Percentiles rank a stretch among this genome's conserved stretches.
Conservation (phyloP, 2,797 vertebrate species). For the Acrossocheilus wenchowensis region DNA sequence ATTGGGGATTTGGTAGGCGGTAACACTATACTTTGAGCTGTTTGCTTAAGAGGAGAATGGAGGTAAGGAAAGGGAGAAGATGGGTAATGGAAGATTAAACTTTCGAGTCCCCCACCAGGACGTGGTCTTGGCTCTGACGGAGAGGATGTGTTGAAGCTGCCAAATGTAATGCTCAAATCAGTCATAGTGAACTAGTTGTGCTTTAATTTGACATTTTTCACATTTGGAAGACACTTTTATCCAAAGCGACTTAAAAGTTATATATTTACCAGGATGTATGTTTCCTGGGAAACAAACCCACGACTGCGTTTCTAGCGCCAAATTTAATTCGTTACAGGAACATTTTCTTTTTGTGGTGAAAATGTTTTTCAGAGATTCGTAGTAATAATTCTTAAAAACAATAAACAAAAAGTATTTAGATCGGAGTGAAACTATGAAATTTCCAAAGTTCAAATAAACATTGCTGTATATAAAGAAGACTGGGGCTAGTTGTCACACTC, state of each 20-base stretch:
- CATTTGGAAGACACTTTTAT: slow-evolving; percentile 18
- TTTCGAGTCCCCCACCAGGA: slow-evolving; percentile 36
- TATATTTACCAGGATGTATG: not conserved
- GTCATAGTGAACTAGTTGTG: slow-evolving; percentile 24
- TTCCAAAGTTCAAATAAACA: not conserved
- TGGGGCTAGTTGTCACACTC: not conserved
- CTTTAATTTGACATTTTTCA: slow-evolving; percentile 16
- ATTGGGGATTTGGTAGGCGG: slow-evolving; percentile 67
- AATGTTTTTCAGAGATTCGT: not conserved
- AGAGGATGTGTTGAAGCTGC: slow-evolving; percentile 19
- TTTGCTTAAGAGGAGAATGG: slow-evolving; percentile 58
- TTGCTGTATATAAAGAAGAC: not conserved
- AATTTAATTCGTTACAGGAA: not conserved
- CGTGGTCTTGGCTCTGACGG: slow-evolving; percentile 49
- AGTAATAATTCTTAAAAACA: not conserved
- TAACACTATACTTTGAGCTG: slow-evolving; percentile 73
- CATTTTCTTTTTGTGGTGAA: not conserved
- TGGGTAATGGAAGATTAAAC: slow-evolving; percentile 61
- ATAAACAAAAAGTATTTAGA: not conserved
- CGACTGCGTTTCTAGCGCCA: not conserved
- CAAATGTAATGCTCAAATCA: slow-evolving; percentile 44
- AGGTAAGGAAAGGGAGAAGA: slow-evolving; percentile 54
- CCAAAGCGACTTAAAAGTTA: slow-evolving; percentile 4
- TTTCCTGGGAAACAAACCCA: not conserved
- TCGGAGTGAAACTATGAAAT: not conserved